Base-by-base conservation (phyloP, 2,797 vertebrate genomes). In the Triplophysa yarkandensis region DNA sequence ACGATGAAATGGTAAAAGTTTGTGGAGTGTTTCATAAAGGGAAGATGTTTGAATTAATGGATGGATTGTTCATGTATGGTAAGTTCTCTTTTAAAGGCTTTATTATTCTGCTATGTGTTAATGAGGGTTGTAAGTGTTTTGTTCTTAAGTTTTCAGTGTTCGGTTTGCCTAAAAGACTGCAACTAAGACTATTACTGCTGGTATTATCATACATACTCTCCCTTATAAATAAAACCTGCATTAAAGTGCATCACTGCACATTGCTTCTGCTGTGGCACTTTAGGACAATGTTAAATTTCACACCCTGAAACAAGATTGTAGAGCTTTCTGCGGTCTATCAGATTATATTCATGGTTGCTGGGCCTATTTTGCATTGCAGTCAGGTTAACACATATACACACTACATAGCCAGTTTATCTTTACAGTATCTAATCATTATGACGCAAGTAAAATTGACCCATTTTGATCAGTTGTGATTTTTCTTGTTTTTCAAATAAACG, bases 1-100 rank as follows among this genome's bases (percentile, higher is more conserved):
- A 60, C 64, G 87, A 86, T 87, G 83, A 67, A 79, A 83, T 57
- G 72, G 57, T 70, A 44, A 71, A 63, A 48, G 67, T 52, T 39
- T 70, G 67, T 57, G 55, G 62, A 57, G 5, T 9, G 10, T 48
- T 25, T 57, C 19, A 17, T 55, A 55, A 68, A 68, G 46, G 23
- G 76, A 62, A 17, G 5, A 50, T 43, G 4, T 16, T 44, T 43
- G 50, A 39, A 54, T 55, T 27, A 54, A 66, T 28, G 41, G 39
- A 54, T 54, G 25, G 55, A 54, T 61, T 27, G 27, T 66, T 66
- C 39, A 39, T 10, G 60, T 50, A 57, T 58, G 71, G 67, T 65
- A 64, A 44, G 43, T 23, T 57, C 48, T 46, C 43, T 63, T 73
- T 36, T 46, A 23, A 32, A 62, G 61, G 61, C 28, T 67, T 57